A percentile compares a stretch with the other conserved stretches of the same genome.
These are phyloP conservation scores for Geotrypetes seraphini DNA, from an alignment of 2,797 vertebrate genomes.

Conservation along the genomic window DNA sequence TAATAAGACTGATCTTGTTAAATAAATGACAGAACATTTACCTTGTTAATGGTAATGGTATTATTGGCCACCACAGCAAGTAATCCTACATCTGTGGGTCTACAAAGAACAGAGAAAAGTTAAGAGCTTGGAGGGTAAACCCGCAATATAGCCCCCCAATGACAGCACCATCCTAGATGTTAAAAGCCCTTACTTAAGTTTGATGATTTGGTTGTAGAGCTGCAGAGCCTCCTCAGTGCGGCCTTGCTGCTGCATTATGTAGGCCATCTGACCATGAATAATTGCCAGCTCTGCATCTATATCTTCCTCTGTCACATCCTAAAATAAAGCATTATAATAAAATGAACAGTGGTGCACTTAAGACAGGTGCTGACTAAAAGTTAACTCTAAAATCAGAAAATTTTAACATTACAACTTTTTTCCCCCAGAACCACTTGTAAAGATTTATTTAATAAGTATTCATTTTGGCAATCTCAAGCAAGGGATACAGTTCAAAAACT, in stretches of 20 bases:
- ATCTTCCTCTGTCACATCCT: slow-evolving; percentile 84
- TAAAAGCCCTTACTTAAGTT: slow-evolving; percentile 76
- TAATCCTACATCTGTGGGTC: slow-evolving; percentile 89
- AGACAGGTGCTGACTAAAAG: too few species aligned
- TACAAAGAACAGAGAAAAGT: slow-evolving; percentile 41
- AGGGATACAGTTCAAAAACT: too few species aligned
- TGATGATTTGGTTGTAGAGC: slow-evolving; percentile 98
- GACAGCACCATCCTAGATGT: too few species aligned
- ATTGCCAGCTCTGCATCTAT: slow-evolving; percentile 85
- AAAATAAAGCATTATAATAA: neutral
- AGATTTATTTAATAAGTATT: too few species aligned
- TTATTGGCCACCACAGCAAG: slow-evolving; percentile 97
- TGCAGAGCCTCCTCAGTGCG: slow-evolving; percentile 85
- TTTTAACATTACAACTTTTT: too few species aligned
- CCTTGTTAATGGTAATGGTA: slow-evolving; percentile 97
- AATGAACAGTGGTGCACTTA: too few species aligned
- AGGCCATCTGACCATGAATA: slow-evolving; percentile 97
- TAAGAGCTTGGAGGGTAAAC: too few species aligned
- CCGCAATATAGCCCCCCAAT: too few species aligned
- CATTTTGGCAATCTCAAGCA: too few species aligned
- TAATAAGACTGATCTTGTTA: neutral
- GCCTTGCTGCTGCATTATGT: slow-evolving; percentile 83
- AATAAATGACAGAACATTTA: slow-evolving; percentile 40
- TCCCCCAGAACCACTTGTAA: too few species aligned
- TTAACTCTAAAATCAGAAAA: too few species aligned